Conservation (phyloP, 2,888 invertebrate genomes). For the Campoplex capitator region DNA sequence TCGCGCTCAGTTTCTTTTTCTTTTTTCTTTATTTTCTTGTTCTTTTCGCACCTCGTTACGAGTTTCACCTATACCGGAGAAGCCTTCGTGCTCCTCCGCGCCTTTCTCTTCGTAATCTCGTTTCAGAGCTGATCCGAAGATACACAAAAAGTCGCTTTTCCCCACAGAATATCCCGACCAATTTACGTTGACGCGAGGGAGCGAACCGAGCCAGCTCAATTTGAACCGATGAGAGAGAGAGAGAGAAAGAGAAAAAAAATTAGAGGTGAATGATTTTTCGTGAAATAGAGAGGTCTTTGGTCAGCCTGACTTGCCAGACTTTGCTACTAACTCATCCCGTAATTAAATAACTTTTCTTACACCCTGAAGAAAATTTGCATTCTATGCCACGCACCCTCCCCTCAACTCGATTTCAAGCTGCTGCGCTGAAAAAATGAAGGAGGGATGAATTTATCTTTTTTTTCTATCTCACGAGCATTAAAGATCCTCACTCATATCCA, state of each 20-base stretch:
- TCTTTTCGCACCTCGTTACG: slow-evolving; percentile 62
- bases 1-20: slow-evolving; percentile 1
- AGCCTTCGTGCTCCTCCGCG: slow-evolving; percentile 22
- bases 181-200: slow-evolving; percentile 59
- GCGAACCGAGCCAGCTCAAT: slow-evolving; percentile 2
- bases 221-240: slow-evolving; percentile 4
- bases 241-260: not conserved
- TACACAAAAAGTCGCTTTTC: slow-evolving; percentile 60
- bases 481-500: not conserved
- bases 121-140: slow-evolving; percentile 66
- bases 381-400: slow-evolving; percentile 42
- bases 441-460: slow-evolving; percentile 54
- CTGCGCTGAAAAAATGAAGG: slow-evolving; percentile 16
- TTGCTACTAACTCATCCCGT: slow-evolving; percentile 56
- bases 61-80: slow-evolving; percentile 56
- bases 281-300: slow-evolving; percentile 29
- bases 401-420: not conserved
- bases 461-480: slow-evolving; percentile 18
- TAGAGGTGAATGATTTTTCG: slow-evolving; percentile 19
- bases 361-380: slow-evolving; percentile 60
- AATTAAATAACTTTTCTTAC: slow-evolving; percentile 67
- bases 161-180: slow-evolving; percentile 54
- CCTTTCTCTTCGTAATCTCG: slow-evolving; percentile 52
- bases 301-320: slow-evolving; percentile 40
- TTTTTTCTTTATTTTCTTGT: not conserved